Base-by-base conservation (phyloP, 2,797 vertebrate species). In the Xyrichtys novacula region DNA sequence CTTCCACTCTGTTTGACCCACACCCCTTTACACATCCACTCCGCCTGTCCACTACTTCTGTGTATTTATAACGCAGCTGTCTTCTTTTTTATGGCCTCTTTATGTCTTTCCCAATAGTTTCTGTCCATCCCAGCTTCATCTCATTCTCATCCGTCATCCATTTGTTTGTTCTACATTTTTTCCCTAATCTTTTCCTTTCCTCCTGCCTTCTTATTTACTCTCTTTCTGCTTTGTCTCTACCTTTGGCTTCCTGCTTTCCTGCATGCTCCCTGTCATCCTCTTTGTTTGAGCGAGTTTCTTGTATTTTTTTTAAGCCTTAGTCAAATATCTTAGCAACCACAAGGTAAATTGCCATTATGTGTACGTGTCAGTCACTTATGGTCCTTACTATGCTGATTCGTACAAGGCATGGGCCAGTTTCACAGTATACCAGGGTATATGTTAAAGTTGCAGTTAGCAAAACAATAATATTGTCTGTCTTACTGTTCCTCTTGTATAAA, bases 1-100 rank as follows among this genome's bases (percentile, higher is more conserved):
- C 53, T 65, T 74, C 74, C 63, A 65, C 73, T 65, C 73, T 72
- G 38, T 76, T 74, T 81, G 71, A 84, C 63, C 72, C 79, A 76
- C 77, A 66, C 65, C 56, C 43, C 42, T 73, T 42, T 53, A 63
- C 70, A 68, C 52, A 56, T 47, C 54, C 60, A 23, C 70, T 31
- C 47, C 17, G n/a, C 14, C 48, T 55, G 65, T 71, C 28, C 26
- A 32, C 15, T 47, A 19, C 52, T 50, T 60, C 66, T 54, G 39
- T 12, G 4, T 28, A 52, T n/a, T 48, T 39, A 52, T 42, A 65
- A 70, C 60, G 54, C 39, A 8, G 19, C 68, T 59, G 76, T 85
- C 74, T 85, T 81, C 71, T 82, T 73, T n/a, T 69, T 76, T 65
- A 83, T 71, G 49, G 31, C 57, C 40, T 56, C 46, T 76, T 80